Base-by-base conservation (phyloP, 2,113 vertebrate genomes). In the Toxotes chatareus region DNA sequence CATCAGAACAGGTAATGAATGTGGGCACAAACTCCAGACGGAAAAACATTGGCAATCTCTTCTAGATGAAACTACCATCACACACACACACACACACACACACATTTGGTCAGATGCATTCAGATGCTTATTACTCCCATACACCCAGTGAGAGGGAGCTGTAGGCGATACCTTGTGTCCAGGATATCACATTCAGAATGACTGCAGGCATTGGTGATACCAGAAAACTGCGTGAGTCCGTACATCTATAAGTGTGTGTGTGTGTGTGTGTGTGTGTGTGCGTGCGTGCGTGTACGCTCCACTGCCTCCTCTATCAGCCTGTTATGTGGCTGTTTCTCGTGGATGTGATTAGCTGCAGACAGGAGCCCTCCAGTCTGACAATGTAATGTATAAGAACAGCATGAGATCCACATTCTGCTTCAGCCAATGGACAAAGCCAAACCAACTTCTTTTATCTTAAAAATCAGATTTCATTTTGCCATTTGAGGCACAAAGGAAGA, bases 281-380 rank as follows among this genome's bases (percentile, higher is more conserved):
- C 61, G 68, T 65, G 65, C 21, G 57, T 40, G 13, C 4, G 36
- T 17, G 23, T 13, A 19, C 2, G 38, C 82, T 81, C 47, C 63
- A 63, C 78, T 77, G 73, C 73, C 75, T 83, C 80, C 78, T 81
- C 72, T 75, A 79, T 88, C 86, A 85, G 46, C 1, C 76, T 46
- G 66, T 76, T 73, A 73, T 80, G 55, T 87, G 75, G 38, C 64
- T 42, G 72, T 89, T 86, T 84, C 73, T 89, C 81, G 80, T 89
- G 81, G 83, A 89, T 57, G 83, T 86, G 88, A 91, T 89, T 83
- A 89, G 76, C 83, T 70, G 57, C 59, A 80, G 83, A 86, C 87
- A 82, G 70, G 63, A 89, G 83, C 75, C 86, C 82, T 83, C 46
- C 78, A 88, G 87, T 82, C 80, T 59, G 71, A 86, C 80, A 88